A percentile compares a stretch with the other conserved stretches of the same genome.
These are phyloP conservation scores for Xenopus borealis DNA, from an alignment of 2,113 vertebrate species.

Conservation along the genomic window DNA sequence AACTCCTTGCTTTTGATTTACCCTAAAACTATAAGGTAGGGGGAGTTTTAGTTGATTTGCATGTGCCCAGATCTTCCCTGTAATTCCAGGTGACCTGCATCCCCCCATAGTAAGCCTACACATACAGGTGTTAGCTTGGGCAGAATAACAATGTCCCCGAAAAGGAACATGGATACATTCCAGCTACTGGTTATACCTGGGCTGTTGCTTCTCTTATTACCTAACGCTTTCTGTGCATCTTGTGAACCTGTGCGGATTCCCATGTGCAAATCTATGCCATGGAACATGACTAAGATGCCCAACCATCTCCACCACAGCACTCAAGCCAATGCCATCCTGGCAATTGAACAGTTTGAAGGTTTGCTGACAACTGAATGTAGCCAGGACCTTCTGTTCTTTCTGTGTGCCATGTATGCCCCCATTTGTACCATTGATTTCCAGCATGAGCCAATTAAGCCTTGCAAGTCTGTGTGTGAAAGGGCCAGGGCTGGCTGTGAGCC, in stretches of 20 bases:
- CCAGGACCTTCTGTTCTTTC: slow-evolving; percentile 88
- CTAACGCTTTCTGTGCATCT: slow-evolving; percentile 65
- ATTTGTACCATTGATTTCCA: slow-evolving; percentile 98
- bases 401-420: slow-evolving; percentile 97
- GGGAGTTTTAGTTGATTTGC: too few species aligned
- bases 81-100: not conserved
- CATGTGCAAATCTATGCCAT: slow-evolving; percentile 87
- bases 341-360: slow-evolving; percentile 95
- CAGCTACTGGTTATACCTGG: slow-evolving; percentile 59
- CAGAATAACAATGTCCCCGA: slow-evolving; percentile 6
- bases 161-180: not conserved
- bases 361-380: slow-evolving; percentile 89
- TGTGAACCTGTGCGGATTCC: slow-evolving; percentile 93
- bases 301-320: slow-evolving; percentile 99
- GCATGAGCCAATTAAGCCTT: slow-evolving; percentile 96
- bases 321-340: slow-evolving; percentile 94
- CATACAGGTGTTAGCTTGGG: not conserved
- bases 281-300: slow-evolving; percentile 99
- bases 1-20: too few species aligned
- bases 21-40: too few species aligned
- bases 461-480: slow-evolving; percentile 91
- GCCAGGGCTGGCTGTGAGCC: slow-evolving; percentile 91
- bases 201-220: slow-evolving; percentile 60
- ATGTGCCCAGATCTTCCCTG: too few species aligned
- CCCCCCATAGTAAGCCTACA: not conserved